These are phyloP conservation scores for Pristionchus exspectatus DNA, from an alignment of 2,888 invertebrate species.

Conservation along the genomic window DNA sequence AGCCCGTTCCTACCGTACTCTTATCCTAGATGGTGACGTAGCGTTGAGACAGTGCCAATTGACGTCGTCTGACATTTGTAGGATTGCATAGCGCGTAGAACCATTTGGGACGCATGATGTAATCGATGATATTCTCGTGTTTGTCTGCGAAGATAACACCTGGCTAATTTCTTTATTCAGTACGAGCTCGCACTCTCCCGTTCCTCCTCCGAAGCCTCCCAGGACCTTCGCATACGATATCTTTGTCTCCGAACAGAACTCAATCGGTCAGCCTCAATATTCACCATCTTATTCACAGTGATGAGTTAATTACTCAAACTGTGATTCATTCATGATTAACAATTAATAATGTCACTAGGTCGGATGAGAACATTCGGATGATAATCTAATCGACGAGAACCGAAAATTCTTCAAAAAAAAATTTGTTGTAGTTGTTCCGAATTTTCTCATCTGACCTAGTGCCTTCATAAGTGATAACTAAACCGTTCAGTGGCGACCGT, in stretches of 20 bases:
- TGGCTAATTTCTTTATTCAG: background rate
- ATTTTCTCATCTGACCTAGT: background rate
- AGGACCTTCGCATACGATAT: slow-evolving; percentile 48
- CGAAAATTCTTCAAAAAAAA: too few species aligned
- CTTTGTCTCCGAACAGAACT: background rate
- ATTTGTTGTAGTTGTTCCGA: too few species aligned
- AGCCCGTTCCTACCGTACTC: background rate
- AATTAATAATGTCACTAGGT: background rate
- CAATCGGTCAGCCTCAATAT: background rate
- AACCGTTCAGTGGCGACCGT: background rate
- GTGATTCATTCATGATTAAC: background rate
- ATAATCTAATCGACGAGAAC: background rate
- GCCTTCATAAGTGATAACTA: background rate
- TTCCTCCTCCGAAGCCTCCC: slow-evolving; percentile 39
- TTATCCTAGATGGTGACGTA: background rate
- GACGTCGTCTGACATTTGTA: slow-evolving; percentile 1
- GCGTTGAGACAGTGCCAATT: background rate
- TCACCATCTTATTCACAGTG: background rate
- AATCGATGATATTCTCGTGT: background rate
- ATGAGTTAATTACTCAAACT: background rate
- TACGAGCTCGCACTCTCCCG: background rate
- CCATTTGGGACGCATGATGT: background rate
- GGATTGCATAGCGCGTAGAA: background rate
- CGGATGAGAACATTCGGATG: background rate
- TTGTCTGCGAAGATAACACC: background rate